Percentiles rank a stretch among this genome's conserved stretches.
Conservation (phyloP, 2,888 invertebrate species). For the Criorhina ranunculi region DNA sequence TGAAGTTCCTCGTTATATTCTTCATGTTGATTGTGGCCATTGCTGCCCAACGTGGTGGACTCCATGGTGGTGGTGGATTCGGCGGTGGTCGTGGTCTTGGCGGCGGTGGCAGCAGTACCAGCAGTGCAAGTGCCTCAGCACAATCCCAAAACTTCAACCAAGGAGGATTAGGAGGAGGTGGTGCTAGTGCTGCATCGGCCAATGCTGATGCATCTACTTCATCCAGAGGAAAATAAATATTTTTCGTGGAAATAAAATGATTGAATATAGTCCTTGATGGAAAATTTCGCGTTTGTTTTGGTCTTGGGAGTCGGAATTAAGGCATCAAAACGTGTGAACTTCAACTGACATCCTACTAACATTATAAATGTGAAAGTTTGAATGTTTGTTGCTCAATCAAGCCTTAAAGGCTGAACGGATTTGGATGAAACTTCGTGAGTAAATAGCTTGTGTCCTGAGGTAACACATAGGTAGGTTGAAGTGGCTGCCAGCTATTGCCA, state of each 20-base stretch:
- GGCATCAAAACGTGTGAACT: too few species aligned
- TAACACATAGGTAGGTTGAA: too few species aligned
- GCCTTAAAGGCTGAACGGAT: too few species aligned
- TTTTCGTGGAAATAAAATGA: neutral
- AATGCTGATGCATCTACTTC: constrained; percentile 36
- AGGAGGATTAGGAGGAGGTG: constrained; percentile 22
- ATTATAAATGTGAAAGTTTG: too few species aligned
- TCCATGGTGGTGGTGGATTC: neutral
- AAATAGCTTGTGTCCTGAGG: too few species aligned
- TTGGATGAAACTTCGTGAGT: too few species aligned
- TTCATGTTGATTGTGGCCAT: constrained; percentile 15
- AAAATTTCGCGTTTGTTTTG: too few species aligned
- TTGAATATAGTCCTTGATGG: neutral
- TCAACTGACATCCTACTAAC: too few species aligned
- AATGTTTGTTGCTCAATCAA: too few species aligned
- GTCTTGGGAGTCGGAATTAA: too few species aligned
- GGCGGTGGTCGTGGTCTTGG: neutral
- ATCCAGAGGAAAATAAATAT: constrained; percentile 25
- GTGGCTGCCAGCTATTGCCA: too few species aligned
- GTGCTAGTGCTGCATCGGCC: constrained; percentile 22
- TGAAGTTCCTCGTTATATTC: constrained; percentile 11
- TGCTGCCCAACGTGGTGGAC: constrained; percentile 1
- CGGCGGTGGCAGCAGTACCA: neutral
- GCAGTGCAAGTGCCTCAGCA: neutral
- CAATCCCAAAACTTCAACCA: constrained; percentile 14